Percentiles rank a stretch among this genome's conserved stretches.
phyloP scores from a whole-genome alignment of 2,797 vertebrate genomes.

The Lithobates pipiens region DNA sequence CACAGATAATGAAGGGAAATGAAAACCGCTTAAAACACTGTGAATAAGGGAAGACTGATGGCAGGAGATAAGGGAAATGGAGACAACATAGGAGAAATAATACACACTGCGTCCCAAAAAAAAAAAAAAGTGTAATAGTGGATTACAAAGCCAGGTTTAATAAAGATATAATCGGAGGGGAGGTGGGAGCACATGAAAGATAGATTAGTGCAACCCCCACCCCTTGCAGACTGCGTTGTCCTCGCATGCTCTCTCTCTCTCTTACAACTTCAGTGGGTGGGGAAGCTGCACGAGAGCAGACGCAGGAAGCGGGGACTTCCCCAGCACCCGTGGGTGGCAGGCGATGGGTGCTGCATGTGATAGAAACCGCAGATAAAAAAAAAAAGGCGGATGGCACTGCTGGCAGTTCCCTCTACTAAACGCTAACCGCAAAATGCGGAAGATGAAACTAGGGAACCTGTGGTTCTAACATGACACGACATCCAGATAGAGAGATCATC shows the following conservation, averaged over 20 bases:
- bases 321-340: constrained; percentile 34
- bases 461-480: not conserved
- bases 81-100: not conserved
- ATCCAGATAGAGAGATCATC: no score
- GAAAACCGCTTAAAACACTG: not conserved
- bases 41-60: constrained; percentile 6
- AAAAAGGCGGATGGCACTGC: constrained; percentile 36
- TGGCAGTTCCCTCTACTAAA: constrained; percentile 42
- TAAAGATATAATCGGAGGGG: constrained; percentile 14
- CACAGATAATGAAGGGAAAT: constrained; percentile 1
- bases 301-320: not conserved
- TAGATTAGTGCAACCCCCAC: constrained; percentile 24
- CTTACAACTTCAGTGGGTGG: constrained; percentile 57
- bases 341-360: constrained; percentile 26
- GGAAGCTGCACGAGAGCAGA: constrained; percentile 51
- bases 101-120: not conserved
- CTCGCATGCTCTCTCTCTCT: constrained; percentile 50
- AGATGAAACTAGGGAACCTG: constrained; percentile 54
- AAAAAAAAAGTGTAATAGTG: not conserved
- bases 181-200: constrained; percentile 25
- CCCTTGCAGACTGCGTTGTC: constrained; percentile 23
- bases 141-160: not conserved
- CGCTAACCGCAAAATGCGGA: constrained; percentile 65
- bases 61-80: not conserved
- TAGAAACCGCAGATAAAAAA: constrained; percentile 32